Base-by-base conservation (phyloP, 2,888 invertebrate genomes). In the Spisula solida region DNA sequence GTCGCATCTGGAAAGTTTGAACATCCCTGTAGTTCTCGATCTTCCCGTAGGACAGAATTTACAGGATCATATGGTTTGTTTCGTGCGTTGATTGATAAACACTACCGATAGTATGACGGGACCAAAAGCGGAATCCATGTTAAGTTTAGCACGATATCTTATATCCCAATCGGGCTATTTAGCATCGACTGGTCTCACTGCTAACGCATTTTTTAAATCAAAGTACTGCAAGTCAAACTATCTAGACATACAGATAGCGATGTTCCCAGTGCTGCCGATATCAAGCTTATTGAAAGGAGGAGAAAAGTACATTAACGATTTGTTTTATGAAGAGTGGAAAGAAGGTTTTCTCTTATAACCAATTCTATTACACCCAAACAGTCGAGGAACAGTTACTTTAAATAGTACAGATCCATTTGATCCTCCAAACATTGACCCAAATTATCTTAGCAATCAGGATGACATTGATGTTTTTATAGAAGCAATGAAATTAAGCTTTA, bases 371-470 rank as follows among this genome's bases (percentile, higher is more conserved):
- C 91, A 93, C 16, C 98, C 98, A 97, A 88, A 99, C 98, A 96
- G 98, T 88, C 97, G 98, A 8, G 99, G 99, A 0, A 97, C 97
- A 93, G 97, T 99, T 0, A 98, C 98, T 92, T 97, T 99, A 34
- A 97, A 97, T 82, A 98, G 98, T 92, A 96, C 97, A 0, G 98
- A 99, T 97, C 98, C 98, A 0, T 97, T 97, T 41, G 98, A 98
- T 89, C 97, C 98, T 96, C 99, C 99, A 0, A 96, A 98, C 56
- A 98, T 99, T 96, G 98, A 99, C 96, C 98, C 99, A 0, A 98
- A 99, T 95, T 99, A 99, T 96, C 98, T 99, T 89, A 96, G 97
- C 51, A 96, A 97, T 12, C 34, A 70, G 34, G 85, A 86, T 18
- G 91, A 90, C 47, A 41, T 88, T 0, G 48, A 85, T 82, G 81